Evolutionary conservation across 2,888 invertebrate genomes (phyloP).

Genomic region (Acheta domesticus): DNA sequence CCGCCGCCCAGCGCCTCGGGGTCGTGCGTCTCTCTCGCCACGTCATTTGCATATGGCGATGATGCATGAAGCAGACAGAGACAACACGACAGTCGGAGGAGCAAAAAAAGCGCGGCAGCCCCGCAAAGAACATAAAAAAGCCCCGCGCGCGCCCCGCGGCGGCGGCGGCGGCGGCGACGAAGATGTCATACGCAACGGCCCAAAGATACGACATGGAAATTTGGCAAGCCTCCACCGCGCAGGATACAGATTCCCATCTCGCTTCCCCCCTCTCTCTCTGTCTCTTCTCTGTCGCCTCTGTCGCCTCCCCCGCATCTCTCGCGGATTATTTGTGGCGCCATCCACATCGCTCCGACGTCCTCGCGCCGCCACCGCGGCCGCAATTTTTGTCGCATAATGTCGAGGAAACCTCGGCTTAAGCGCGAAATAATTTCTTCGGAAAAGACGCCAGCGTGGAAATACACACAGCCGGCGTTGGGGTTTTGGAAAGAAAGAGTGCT

Average conservation of each 20-base stretch:
- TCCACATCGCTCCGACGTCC: background rate
- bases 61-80: slow-evolving; percentile 18
- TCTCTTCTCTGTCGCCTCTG: too few species aligned
- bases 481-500: too few species aligned
- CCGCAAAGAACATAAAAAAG: background rate
- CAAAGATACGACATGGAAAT: slow-evolving; percentile 18
- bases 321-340: background rate
- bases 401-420: too few species aligned
- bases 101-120: background rate
- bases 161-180: background rate
- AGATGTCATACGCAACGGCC: background rate
- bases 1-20: background rate
- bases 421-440: too few species aligned
- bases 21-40: background rate
- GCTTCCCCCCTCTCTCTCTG: background rate
- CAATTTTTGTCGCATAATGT: too few species aligned
- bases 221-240: background rate
- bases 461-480: too few species aligned
- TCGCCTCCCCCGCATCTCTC: too few species aligned
- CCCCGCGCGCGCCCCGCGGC: background rate
- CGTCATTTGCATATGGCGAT: slow-evolving; percentile 18
- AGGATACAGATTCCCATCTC: background rate
- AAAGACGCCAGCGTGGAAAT: too few species aligned
- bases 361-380: too few species aligned
- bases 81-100: slow-evolving; percentile 18